Conservation (phyloP, 2,797 vertebrate species). For the Lophius americanus region DNA sequence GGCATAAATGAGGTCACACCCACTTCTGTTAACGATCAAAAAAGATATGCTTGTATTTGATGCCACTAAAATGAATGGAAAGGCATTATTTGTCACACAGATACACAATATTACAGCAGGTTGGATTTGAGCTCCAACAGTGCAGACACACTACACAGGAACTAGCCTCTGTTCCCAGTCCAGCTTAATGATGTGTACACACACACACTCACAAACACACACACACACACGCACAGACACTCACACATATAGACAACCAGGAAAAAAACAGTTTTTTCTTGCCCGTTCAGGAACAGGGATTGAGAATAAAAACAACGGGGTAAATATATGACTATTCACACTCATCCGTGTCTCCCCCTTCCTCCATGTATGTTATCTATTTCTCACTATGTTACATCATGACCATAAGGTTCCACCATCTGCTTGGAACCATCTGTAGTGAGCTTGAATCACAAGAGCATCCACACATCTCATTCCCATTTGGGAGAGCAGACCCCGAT, state of each 20-base stretch:
- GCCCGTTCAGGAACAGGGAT: neutral
- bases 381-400: slow-evolving; percentile 33
- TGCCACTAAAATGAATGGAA: no score
- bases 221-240: no score
- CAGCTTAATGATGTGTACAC: slow-evolving; percentile 38
- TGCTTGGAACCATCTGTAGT: slow-evolving; percentile 54
- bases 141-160: slow-evolving; percentile 10
- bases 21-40: no score
- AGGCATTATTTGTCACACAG: no score
- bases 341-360: slow-evolving; percentile 30
- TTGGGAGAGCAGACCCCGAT: slow-evolving; percentile 7
- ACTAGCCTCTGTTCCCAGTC: slow-evolving; percentile 19
- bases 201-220: neutral
- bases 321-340: slow-evolving; percentile 26
- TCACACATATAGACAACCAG: no score
- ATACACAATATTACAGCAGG: slow-evolving; percentile 23
- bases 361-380: slow-evolving; percentile 15
- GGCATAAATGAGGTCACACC: no score
- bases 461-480: slow-evolving; percentile 25
- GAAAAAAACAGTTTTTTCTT: no score
- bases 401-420: slow-evolving; percentile 49
- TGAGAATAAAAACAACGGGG: slow-evolving; percentile 18
- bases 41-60: neutral
- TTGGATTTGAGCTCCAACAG: slow-evolving; percentile 30
- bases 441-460: slow-evolving; percentile 16